phyloP scores from a whole-genome alignment of 2,888 invertebrate genomes.

The Xylota sylvarum region DNA sequence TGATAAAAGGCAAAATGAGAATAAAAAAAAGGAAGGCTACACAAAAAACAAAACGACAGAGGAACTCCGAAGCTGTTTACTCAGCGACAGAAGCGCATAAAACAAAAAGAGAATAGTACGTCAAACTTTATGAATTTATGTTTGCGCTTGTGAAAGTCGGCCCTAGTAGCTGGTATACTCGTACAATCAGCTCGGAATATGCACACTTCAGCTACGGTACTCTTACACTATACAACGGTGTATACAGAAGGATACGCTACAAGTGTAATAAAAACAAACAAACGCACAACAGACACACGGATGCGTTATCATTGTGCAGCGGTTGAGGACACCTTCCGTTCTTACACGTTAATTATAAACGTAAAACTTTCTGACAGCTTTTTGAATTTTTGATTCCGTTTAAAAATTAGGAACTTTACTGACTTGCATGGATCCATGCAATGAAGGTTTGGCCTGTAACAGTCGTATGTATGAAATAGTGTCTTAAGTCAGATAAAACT shows the following conservation, averaged over 20 bases:
- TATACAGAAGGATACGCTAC: not conserved
- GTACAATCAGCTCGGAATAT: constrained; percentile 22
- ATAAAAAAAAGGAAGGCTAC: not conserved
- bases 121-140: constrained; percentile 66
- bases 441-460: no score
- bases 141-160: constrained; percentile 60
- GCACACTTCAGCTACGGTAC: not conserved
- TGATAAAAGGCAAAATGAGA: constrained; percentile 52
- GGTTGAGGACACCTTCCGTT: constrained; percentile 23
- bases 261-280: constrained; percentile 13
- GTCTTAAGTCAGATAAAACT: no score
- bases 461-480: no score
- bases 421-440: not conserved
- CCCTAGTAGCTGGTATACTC: not conserved
- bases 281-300: constrained; percentile 2
- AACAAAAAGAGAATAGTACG: constrained; percentile 43
- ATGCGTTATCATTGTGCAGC: constrained; percentile 10
- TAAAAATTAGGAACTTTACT: not conserved
- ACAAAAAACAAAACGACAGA: not conserved
- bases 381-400: not conserved
- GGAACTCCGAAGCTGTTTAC: constrained; percentile 50
- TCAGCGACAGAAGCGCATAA: constrained; percentile 31
- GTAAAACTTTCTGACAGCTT: not conserved
- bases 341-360: constrained; percentile 29
- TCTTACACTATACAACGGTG: not conserved